These are phyloP conservation scores for Hyles euphorbiae DNA, from an alignment of 1,140 invertebrate species.

Conservation along the genomic window DNA sequence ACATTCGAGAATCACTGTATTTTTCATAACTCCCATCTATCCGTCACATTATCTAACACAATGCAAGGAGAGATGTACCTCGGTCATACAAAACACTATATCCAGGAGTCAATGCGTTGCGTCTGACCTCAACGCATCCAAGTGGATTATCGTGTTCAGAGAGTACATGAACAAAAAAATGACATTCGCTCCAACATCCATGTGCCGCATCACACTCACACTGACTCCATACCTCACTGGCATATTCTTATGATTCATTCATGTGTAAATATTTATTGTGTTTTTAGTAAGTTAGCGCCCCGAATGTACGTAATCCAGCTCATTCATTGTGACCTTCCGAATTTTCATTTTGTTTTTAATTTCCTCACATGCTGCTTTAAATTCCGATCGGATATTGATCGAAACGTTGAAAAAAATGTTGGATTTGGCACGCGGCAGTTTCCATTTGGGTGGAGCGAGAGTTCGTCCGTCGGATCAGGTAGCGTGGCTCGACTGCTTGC, in stretches of 20 bases:
- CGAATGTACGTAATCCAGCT: constrained; percentile 6
- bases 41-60: constrained; percentile 39
- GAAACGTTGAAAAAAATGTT: constrained; percentile 37
- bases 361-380: constrained; percentile 71
- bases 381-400: constrained; percentile 50
- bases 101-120: constrained; percentile 31
- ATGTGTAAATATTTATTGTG: constrained; percentile 1
- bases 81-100: constrained; percentile 31
- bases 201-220: constrained; percentile 58
- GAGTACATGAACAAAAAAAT: constrained; percentile 68
- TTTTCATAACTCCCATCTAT: constrained; percentile 41
- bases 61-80: constrained; percentile 33
- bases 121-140: constrained; percentile 31
- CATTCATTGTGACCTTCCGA: constrained; percentile 21
- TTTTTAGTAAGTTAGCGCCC: constrained; percentile 2
- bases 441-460: constrained; percentile 65
- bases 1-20: constrained; percentile 40
- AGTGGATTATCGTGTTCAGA: constrained; percentile 54
- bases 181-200: constrained; percentile 60
- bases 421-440: constrained; percentile 59
- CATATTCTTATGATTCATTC: constrained; percentile 46
- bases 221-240: constrained; percentile 62
- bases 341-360: constrained; percentile 53
- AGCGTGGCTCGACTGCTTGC: constrained; percentile 75
- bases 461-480: constrained; percentile 72